These are phyloP conservation scores for Oikopleura vanhoeffeni DNA, from an alignment of 23 tunicate genomes.

Conservation along the genomic window DNA sequence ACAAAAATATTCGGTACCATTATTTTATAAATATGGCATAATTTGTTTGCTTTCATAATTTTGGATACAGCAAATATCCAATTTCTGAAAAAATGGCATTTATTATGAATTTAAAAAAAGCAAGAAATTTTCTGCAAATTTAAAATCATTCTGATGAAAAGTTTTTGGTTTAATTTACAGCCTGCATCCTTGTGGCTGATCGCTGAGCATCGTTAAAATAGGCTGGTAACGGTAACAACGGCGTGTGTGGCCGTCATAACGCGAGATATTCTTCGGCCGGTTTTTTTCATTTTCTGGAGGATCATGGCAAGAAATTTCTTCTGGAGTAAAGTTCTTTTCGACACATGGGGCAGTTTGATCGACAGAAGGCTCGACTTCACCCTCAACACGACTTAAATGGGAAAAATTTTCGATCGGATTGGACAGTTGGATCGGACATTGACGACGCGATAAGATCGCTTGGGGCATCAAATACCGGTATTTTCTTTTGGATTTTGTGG, in stretches of 20 bases:
- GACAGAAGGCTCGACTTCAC: conserved; percentile 42
- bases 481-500: conserved; percentile 72
- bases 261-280: conserved; percentile 84
- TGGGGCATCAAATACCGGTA: conserved; percentile 85
- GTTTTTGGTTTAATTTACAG: too few species aligned
- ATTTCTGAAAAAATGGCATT: too few species aligned
- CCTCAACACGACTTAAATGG: conserved; percentile 36
- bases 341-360: conserved; percentile 31
- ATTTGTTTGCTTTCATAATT: too few species aligned
- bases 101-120: too few species aligned
- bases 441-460: conserved; percentile 64
- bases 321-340: conserved; percentile 58
- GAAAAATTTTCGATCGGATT: conserved; percentile 59
- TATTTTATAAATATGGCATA: too few species aligned
- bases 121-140: too few species aligned
- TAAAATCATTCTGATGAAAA: too few species aligned
- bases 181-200: conserved; percentile 99
- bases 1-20: too few species aligned
- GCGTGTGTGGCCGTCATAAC: conserved; percentile 78
- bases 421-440: conserved; percentile 37
- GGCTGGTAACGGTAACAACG: conserved; percentile 94
- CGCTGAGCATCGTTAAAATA: conserved; percentile 93
- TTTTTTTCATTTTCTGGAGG: conserved; percentile 72
- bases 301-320: conserved; percentile 98
- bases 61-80: too few species aligned